Percentiles rank a stretch among this genome's conserved stretches.
These are phyloP conservation scores for Ephialtes manifestator DNA, from an alignment of 2,888 invertebrate species.

Conservation along the genomic window DNA sequence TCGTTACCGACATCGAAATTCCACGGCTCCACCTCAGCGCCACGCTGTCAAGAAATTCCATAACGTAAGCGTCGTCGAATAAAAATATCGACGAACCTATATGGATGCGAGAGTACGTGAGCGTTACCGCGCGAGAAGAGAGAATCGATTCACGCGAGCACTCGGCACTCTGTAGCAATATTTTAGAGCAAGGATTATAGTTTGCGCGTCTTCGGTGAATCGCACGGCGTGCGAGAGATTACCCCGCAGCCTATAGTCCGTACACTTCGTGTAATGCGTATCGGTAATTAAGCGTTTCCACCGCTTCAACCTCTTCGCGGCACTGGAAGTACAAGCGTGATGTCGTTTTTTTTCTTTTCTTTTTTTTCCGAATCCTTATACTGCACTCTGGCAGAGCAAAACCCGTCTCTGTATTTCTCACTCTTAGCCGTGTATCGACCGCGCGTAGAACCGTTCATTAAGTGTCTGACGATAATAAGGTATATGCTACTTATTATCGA, in stretches of 20 bases:
- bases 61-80: constrained; percentile 17
- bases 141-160: constrained; percentile 53
- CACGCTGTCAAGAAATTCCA: constrained; percentile 47
- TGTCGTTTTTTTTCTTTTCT: constrained; percentile 24
- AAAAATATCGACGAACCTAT: constrained; percentile 13
- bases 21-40: constrained; percentile 19
- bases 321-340: not conserved
- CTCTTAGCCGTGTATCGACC: constrained; percentile 9
- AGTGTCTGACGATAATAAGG: constrained; percentile 61
- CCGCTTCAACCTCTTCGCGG: constrained; percentile 44
- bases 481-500: constrained; percentile 63
- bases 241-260: constrained; percentile 3
- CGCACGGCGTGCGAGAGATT: constrained; percentile 46
- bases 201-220: constrained; percentile 51
- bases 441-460: constrained; percentile 60
- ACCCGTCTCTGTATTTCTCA: constrained; percentile 37
- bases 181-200: constrained; percentile 58
- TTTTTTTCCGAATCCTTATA: constrained; percentile 23
- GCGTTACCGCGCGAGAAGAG: constrained; percentile 25
- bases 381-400: constrained; percentile 6
- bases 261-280: constrained; percentile 56
- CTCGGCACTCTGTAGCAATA: constrained; percentile 50
- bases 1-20: constrained; percentile 16
- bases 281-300: constrained; percentile 64
- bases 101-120: not conserved